Base-by-base conservation (phyloP, 2,888 invertebrate species). In the Acrobasis repandana region DNA sequence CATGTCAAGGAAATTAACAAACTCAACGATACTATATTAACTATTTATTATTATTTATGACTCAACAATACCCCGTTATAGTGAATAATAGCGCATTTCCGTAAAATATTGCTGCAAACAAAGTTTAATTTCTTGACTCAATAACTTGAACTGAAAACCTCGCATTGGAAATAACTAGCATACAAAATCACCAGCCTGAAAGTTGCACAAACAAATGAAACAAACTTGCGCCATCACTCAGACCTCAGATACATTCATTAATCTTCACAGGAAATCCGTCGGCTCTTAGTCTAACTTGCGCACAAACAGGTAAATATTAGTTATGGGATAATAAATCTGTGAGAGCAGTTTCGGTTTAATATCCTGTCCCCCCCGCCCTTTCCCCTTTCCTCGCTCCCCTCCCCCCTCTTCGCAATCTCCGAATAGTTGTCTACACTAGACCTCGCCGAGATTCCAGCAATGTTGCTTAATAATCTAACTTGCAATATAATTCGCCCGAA, bases 301-400 rank as follows among this genome's bases (percentile, higher is more conserved):
- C 65, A 63, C 68, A 68, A 66, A 69, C 75, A 79, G 76, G 79
- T 80, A 77, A 81, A 79, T 74, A 80, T 78, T 74, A 77, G 74
- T 75, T 73, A 75, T 67, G 67, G 72, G 70, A 71, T 76, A 75
- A 76, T 79, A 80, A 79, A 79, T 79, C 74, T 70, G 63, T 48
- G 62, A 66, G 66, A 67, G 65, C 68, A 73, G 78, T 73, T 74
- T 76, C 69, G 69, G 71, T 77, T 79, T 79, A 79, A 80, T 79
- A 79, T 79, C 77, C 75, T 76, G 77, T 64, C 63, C 65, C 61
- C 60, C 61, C 62, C 63, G 65, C 61, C 60, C 61, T 62, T 57
- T 57, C 46, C 50, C 61, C 9, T 57, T 57, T 36, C 50, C 61
- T 6, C 48, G 36, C 61, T 61, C 52, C 62, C 54, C 52, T 60